These are phyloP conservation scores for Temnothorax ravouxi DNA, from an alignment of 2,888 invertebrate genomes.

Conservation along the genomic window DNA sequence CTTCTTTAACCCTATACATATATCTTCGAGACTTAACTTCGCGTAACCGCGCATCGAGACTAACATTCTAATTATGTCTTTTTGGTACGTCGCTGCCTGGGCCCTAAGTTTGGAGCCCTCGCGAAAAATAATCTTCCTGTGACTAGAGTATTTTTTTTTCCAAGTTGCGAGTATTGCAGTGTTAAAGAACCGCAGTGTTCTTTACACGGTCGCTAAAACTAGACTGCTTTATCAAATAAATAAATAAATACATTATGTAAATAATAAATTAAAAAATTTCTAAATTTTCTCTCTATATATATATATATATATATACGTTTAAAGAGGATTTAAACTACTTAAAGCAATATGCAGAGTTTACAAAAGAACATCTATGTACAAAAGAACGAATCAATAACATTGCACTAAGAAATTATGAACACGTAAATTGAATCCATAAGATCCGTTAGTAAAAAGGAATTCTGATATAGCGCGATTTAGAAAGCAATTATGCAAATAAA, in stretches of 20 bases:
- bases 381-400: conserved; percentile 78
- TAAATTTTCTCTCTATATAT: background rate
- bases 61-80: conserved; percentile 76
- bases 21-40: conserved; percentile 76
- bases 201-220: conserved; percentile 4
- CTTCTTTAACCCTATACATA: conserved; percentile 75
- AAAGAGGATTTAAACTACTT: background rate
- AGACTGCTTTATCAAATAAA: conserved; percentile 54
- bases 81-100: conserved; percentile 75
- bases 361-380: conserved; percentile 74
- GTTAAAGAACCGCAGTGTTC: conserved; percentile 59
- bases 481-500: conserved; percentile 31
- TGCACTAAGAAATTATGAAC: conserved; percentile 80
- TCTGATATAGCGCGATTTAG: background rate
- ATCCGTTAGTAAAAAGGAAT: conserved; percentile 53
- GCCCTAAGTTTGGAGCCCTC: conserved; percentile 56
- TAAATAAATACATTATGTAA: conserved; percentile 59
- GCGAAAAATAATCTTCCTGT: conserved; percentile 67
- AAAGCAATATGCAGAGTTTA: background rate
- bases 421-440: conserved; percentile 70
- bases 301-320: background rate
- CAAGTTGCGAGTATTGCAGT: conserved; percentile 62
- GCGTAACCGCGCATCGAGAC: conserved; percentile 63
- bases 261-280: conserved; percentile 11
- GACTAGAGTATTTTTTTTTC: conserved; percentile 71